A percentile compares a stretch with the other conserved stretches of the same genome.
Evolutionary conservation across 2,888 invertebrate genomes (phyloP).

Genomic region (Mechanitis mazaeus): DNA sequence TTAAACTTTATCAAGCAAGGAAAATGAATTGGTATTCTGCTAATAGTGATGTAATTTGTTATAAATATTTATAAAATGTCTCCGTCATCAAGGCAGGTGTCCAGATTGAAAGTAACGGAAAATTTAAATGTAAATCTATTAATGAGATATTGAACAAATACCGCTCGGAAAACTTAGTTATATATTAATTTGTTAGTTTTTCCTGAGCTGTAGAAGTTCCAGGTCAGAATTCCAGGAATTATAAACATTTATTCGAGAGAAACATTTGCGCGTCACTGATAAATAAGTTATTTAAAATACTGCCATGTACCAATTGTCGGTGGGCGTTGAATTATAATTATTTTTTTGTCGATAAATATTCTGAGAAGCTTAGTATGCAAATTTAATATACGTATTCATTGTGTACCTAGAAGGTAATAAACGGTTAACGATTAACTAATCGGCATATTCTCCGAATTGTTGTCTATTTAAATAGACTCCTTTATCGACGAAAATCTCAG

Average conservation of each 20-base stretch:
- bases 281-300: slow-evolving; percentile 22
- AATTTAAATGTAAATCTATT: background rate
- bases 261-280: slow-evolving; percentile 6
- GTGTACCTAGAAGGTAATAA: background rate
- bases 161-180: background rate
- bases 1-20: background rate
- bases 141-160: background rate
- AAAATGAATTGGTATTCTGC: no score
- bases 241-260: background rate
- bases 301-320: slow-evolving; percentile 19
- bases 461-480: no score
- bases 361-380: slow-evolving; percentile 26
- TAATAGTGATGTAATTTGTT: background rate
- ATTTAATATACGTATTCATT: slow-evolving; percentile 18
- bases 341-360: slow-evolving; percentile 21
- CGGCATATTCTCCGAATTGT: no score
- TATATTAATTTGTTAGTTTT: background rate
- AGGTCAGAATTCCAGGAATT: background rate
- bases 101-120: background rate
- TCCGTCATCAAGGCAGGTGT: slow-evolving; percentile 1
- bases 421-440: background rate
- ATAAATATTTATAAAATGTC: background rate
- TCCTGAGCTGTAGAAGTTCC: background rate
- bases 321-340: slow-evolving; percentile 26
- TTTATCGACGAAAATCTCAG: background rate